phyloP scores from a whole-genome alignment of 1,140 invertebrate genomes.

The Orchestia grillus region DNA sequence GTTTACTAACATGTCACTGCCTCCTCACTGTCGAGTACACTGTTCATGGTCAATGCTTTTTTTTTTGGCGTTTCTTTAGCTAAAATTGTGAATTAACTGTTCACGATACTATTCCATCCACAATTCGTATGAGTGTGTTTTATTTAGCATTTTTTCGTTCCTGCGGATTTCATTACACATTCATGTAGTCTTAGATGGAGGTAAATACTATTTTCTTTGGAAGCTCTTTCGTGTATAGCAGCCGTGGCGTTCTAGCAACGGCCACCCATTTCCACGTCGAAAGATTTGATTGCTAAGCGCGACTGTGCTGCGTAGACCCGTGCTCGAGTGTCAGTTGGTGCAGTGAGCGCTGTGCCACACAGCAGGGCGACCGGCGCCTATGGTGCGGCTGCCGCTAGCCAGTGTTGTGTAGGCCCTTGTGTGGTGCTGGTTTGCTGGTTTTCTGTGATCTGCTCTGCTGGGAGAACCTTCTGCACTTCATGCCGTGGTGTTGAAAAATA shows the following conservation, averaged over 20 bases:
- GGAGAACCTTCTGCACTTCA: too few relatives aligned
- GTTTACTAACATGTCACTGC: too few relatives aligned
- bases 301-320: neutral
- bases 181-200: neutral
- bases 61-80: neutral
- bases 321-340: too few relatives aligned
- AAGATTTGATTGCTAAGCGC: neutral
- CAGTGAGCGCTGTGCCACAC: too few relatives aligned
- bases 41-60: neutral
- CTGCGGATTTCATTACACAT: neutral
- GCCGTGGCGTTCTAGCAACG: neutral
- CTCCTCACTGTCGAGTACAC: too few relatives aligned
- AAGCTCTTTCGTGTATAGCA: neutral
- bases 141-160: neutral
- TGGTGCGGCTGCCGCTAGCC: too few relatives aligned
- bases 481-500: too few relatives aligned
- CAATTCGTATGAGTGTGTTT: neutral
- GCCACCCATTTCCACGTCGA: neutral
- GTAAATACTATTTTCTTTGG: neutral
- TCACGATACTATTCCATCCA: neutral
- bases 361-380: too few relatives aligned
- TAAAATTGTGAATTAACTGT: neutral
- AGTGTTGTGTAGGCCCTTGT: neutral
- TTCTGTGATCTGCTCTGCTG: too few relatives aligned
- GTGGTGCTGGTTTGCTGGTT: too few relatives aligned